Evolutionary conservation across 2,888 invertebrate species (phyloP), one percentile per base, ranked within the genome.

Genomic region (Nomada fabriciana): DNA sequence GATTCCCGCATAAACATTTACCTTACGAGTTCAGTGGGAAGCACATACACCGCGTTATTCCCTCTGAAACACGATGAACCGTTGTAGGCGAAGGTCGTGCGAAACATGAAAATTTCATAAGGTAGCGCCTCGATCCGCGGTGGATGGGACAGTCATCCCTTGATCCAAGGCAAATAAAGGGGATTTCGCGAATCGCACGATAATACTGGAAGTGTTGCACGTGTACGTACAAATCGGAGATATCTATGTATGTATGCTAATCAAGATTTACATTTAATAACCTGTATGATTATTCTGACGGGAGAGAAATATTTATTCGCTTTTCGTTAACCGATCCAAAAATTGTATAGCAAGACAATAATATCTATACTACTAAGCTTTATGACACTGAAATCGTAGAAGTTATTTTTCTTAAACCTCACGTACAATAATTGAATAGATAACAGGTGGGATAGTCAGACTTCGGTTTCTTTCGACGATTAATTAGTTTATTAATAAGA

Each of bases 101-200:
- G 80, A 65, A 80, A 75, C 64, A 83, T 85, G 87, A 86, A 87
- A 86, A 80, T 86, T 87, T 87, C 82, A 87, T 86, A 74, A 80
- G 82, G 61, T 47, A 82, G 70, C 65, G 47, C 74, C 63, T 20
- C 72, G 80, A 52, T n/a, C 2, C 29, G 42, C 50, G 52, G 18
- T 52, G 75, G 20, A 61, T n/a, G 59, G 53, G 43, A 42, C 42
- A 69, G 64, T 67, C 68, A 64, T 74, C 76, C 70, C 68, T 71
- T 75, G 82, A 76, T 82, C 76, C 82, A 43, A 42, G 57, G 60
- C 57, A 73, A 77, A 72, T 67, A 85, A 72, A 72, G 61, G 73
- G 73, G 70, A 70, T 77, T 60, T n/a, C 55, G 43, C 23, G 67
- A 73, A 72, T 63, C 57, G 72, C 13, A 43, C 29, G 25, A 55